A percentile compares a stretch with the other conserved stretches of the same genome.
These are phyloP conservation scores for Scolopax mira DNA, from an alignment of 2,113 vertebrate genomes.

Conservation along the genomic window DNA sequence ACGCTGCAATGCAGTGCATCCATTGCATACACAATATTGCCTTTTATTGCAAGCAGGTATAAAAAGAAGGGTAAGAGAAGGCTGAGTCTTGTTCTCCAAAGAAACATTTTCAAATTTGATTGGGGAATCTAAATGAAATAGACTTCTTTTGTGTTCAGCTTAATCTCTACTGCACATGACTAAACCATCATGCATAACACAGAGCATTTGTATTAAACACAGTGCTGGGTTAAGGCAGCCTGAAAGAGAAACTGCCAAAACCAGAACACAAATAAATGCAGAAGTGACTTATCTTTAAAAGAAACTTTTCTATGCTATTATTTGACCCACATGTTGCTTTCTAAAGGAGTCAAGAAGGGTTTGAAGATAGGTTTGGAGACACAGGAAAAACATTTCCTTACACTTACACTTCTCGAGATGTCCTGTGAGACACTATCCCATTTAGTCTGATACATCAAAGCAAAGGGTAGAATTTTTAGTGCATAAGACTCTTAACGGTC, in stretches of 20 bases:
- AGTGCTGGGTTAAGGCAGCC: background rate
- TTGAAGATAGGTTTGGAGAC: background rate
- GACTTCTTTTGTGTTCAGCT: background rate
- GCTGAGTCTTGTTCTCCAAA: background rate
- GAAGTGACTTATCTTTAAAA: background rate
- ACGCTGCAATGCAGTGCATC: background rate
- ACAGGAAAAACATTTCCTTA: too few species aligned
- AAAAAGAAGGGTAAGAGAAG: background rate
- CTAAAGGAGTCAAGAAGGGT: background rate
- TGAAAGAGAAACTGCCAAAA: background rate
- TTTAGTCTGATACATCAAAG: background rate
- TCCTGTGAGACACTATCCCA: background rate
- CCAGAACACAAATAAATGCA: background rate
- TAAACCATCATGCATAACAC: background rate
- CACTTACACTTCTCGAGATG: background rate
- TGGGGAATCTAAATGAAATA: background rate
- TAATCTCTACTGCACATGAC: background rate
- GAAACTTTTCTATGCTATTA: background rate
- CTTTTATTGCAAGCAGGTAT: background rate
- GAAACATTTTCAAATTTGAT: background rate
- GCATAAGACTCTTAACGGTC: rapidly evolving
- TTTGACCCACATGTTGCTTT: background rate
- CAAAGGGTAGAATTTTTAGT: background rate
- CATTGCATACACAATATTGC: background rate
- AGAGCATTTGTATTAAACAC: background rate